Base-by-base conservation (phyloP, 92 coral and sea anemone genomes). In the Porites cylindrica region DNA sequence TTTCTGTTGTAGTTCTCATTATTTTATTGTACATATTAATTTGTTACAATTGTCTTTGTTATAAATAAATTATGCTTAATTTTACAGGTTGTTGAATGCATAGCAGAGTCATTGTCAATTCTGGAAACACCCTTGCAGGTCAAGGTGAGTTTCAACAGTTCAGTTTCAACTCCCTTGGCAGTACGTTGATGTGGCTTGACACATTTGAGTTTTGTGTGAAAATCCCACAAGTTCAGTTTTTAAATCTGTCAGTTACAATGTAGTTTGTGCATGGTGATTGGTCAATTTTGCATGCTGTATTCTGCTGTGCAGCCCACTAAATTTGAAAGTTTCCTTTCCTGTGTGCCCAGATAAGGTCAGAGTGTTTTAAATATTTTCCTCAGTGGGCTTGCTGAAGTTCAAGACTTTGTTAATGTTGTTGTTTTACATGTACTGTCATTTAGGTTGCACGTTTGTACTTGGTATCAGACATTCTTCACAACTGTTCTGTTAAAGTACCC, bases 401-500 rank as follows among this genome's bases (percentile, higher is more conserved):
- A 32, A 51, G 51, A 7, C 12, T 61, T 38, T 38, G 47, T 38
- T 38, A 38, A 38, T 38, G 47, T 38, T 38, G 47, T 38, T 38
- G 47, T 75, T 32, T 72, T 51, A 7, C 10, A 2, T 62, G 3
- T 84, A 60, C 32, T 8, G 71, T 6, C 76, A 56, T 62, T 16
- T 56, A 94, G 97, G 88, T 97, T 51, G 97, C 99, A 14, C 82
- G 99, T 26, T 86, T 97, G 43, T 94, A 94, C 78, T 84, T 96
- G 86, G 98, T 97, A 52, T 95, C 98, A 20, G 99, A 97, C 83
- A 90, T 97, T 38, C 93, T 97, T 3, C 93, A 95, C 76, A 97
- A 97, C 90, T 97, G 99, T 68, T 93, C 98, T 20, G 98, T 94
- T 32, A 97, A 97, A 88, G 95, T 97, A 24, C 99, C 98, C 19